Evolutionary conservation across 2,888 invertebrate genomes (phyloP), one percentile per base, ranked within the genome.

Genomic region (Callyntrura sp.): DNA sequence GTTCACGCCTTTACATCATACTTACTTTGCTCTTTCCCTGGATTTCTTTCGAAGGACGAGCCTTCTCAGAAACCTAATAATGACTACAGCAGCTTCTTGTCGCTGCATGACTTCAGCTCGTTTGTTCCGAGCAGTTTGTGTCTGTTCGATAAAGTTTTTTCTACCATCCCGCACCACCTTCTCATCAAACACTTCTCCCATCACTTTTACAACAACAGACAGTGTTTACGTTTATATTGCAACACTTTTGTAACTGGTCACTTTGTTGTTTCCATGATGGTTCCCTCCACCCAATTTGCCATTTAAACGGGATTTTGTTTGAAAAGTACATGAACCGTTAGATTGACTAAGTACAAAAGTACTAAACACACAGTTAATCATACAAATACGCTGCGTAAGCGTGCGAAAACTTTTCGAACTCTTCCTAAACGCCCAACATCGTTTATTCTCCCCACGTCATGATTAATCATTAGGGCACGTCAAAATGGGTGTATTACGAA

Each of bases 61-160:
- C 92, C 97, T 97, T 94, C 97, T 96, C 57, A 97, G 94, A 85
- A 95, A 94, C n/a, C 97, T 96, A 94, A 98, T 98, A 92, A 98
- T 96, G 92, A 96, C 95, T 51, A 96, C 95, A 60, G 97, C 97
- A 48, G 98, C 97, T 92, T 95, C 95, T 94, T 98, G 98, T 91
- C 96, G 96, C 91, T 96, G 96, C 94, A 98, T 97, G 94, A 98
- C 98, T 84, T 97, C 95, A 0, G 98, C 98, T 88, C 98, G 96
- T 94, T 98, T 98, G 94, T 98, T 97, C 90, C 98, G 96, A 14
- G 98, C 98, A 43, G 97, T 97, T 95, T 98, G 98, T 4, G 98
- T 97, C 94, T 98, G 97, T 94, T 98, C 98, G 94, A 98, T 95
- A 95, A 98, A 98, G 93, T 95, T 96, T 93, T 96, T 96, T 94